Conservation (phyloP, 2,797 vertebrate genomes). For the Coilia nasus region DNA sequence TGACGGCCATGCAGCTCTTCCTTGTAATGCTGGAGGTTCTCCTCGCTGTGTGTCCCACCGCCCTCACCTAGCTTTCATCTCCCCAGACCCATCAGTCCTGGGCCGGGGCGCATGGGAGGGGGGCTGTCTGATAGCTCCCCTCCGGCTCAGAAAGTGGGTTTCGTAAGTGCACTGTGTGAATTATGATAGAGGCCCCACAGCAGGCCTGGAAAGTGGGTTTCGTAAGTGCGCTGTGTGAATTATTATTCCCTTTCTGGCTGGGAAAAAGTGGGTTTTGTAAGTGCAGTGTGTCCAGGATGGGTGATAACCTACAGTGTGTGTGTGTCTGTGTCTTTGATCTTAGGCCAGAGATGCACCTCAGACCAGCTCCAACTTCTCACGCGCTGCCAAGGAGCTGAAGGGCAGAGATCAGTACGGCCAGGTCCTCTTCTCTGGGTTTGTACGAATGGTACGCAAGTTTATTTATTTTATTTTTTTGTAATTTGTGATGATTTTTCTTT, state of each 20-base stretch:
- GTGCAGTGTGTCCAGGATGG: background rate
- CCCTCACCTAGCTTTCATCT: background rate
- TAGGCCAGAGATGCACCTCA: conserved; percentile 82
- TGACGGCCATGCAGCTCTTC: background rate
- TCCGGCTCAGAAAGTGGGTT: background rate
- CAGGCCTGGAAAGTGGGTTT: background rate
- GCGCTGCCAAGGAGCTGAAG: conserved; percentile 76
- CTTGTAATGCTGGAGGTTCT: background rate
- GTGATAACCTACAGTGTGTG: background rate
- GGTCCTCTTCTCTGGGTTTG: conserved; percentile 86
- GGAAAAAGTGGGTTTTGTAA: background rate
- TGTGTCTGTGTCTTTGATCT: conserved; percentile 26
- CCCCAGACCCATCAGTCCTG: background rate
- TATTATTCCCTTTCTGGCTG: no score
- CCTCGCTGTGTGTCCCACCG: background rate
- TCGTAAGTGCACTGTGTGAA: no score
- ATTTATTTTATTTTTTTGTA: background rate
- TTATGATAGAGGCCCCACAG: no score
- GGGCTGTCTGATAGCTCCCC: background rate
- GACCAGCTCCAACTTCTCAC: conserved; percentile 74
- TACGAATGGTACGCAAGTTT: conserved; percentile 81
- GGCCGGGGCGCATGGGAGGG: background rate
- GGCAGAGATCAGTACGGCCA: conserved; percentile 77
- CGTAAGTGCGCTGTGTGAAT: background rate
- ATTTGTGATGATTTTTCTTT: no score